Evolutionary conservation across 2,113 vertebrate genomes (phyloP), one percentile per base, ranked within the genome.

Genomic region (Seriola quinqueradiata): DNA sequence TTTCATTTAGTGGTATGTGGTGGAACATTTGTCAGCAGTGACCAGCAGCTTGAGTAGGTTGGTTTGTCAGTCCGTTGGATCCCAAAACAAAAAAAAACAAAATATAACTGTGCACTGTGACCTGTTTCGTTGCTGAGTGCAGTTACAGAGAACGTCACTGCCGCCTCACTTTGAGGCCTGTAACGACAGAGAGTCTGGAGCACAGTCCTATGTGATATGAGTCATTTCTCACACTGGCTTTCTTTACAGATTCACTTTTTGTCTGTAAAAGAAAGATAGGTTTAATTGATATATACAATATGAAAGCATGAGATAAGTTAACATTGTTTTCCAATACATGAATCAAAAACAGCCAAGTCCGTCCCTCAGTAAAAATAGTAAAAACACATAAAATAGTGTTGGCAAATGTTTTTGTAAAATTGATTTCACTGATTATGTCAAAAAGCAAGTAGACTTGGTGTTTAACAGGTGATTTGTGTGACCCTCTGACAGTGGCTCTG

Each of bases 1-100:
- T 88, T 84, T 88, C 75, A 86, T 88, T 80, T 75, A 72, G 65
- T 83, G 44, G 40, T 48, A 63, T 84, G 58, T 63, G 79, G 72
- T 65, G 75, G 38, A 60, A 57, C 66, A 66, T 75, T 72, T 87
- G 64, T 88, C 70, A 38, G 74, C 64, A 71, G 77, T 69, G 79
- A 79, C 77, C 58, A 76, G 55, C 40, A 72, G 79, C 50, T 58
- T 28, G 63, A 77, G 46, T 42, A 16, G 55, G 54, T 63, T 79
- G 61, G 28, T 75, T 76, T 70, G 68, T 70, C 46, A 71, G 46
- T 76, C 68, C n/a, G 59, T 34, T 44, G 46, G 64, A 59, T 79
- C 46, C 25, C 32, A 67, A 58, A 66, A 59, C 69, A 9, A 52
- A 65, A 17, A 17, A 58, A 63, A 61, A 48, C 5, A 48, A 48